These are phyloP conservation scores for Apostichopus parvimensis DNA, from an alignment of 35 echinoderm and acorn worm genomes.

Conservation along the genomic window DNA sequence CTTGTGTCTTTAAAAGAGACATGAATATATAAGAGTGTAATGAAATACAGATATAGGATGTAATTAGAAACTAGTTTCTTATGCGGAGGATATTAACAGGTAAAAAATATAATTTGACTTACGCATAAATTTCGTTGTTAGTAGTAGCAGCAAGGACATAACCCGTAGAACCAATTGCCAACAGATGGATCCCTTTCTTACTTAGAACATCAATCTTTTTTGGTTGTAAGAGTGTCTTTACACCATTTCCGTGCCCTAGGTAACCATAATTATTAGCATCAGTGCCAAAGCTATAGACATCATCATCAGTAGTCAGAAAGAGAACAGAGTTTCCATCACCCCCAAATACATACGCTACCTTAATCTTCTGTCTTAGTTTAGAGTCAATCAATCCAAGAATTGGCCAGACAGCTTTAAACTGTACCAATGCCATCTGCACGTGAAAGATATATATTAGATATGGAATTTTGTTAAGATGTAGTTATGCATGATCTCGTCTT, in stretches of 20 bases:
- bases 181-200: conserved; percentile 24
- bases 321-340: conserved; percentile 26
- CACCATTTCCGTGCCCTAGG: conserved; percentile 26
- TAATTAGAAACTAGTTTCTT: too few relatives aligned
- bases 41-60: too few relatives aligned
- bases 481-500: too few relatives aligned
- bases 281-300: conserved; percentile 44
- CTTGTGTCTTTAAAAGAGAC: too few relatives aligned
- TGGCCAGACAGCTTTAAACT: conserved; percentile 36
- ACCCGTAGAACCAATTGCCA: background rate
- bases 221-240: background rate
- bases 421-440: background rate
- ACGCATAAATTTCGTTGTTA: conserved; percentile 42
- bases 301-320: conserved; percentile 21
- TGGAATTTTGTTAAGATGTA: too few relatives aligned
- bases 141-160: conserved; percentile 22
- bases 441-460: too few relatives aligned
- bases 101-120: background rate
- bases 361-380: conserved; percentile 32
- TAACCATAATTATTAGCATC: conserved; percentile 9
- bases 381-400: conserved; percentile 23
- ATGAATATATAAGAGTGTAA: too few relatives aligned
- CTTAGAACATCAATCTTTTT: conserved; percentile 43
- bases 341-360: conserved; percentile 4
- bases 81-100: too few relatives aligned